Evolutionary conservation across 1,140 invertebrate species (phyloP).

Genomic region (Cheumatopsyche charites): DNA sequence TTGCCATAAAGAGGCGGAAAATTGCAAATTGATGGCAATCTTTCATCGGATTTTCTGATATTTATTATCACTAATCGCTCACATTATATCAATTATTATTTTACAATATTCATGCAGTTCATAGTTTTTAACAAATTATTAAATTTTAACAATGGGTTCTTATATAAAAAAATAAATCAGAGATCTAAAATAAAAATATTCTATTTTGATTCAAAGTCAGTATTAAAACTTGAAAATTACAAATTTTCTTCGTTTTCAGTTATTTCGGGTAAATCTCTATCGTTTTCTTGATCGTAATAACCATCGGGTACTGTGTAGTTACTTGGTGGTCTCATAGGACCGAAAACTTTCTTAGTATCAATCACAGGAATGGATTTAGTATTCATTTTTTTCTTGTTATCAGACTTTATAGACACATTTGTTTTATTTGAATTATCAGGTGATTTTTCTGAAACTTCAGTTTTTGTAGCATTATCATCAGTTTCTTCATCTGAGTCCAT

Average conservation of each 20-base stretch:
- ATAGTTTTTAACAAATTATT: no score
- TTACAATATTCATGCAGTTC: no score
- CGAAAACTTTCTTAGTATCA: slow-evolving; percentile 52
- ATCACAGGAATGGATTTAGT: slow-evolving; percentile 9
- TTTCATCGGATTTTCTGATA: background rate
- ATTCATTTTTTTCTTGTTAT: slow-evolving; percentile 33
- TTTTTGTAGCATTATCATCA: slow-evolving; percentile 19
- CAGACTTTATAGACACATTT: slow-evolving; percentile 35
- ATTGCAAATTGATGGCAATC: slow-evolving; percentile 26
- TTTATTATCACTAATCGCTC: background rate
- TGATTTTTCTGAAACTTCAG: slow-evolving; percentile 17
- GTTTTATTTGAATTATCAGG: slow-evolving; percentile 30
- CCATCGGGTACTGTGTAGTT: slow-evolving; percentile 57
- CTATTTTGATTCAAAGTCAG: no score
- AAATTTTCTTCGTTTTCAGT: slow-evolving; percentile 50
- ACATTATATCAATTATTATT: background rate
- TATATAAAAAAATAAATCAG: no score
- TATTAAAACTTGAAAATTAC: no score
- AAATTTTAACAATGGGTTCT: no score
- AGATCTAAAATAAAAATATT: no score
- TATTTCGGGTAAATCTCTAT: slow-evolving; percentile 59
- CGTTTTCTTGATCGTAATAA: slow-evolving; percentile 57
- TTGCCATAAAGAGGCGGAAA: slow-evolving; percentile 29
- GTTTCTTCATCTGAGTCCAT: slow-evolving; percentile 58
- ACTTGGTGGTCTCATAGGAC: slow-evolving; percentile 59